Percentiles rank a stretch among this genome's conserved stretches.
Evolutionary conservation across 2,888 invertebrate genomes (phyloP).

Genomic region (Oscheius sp.): DNA sequence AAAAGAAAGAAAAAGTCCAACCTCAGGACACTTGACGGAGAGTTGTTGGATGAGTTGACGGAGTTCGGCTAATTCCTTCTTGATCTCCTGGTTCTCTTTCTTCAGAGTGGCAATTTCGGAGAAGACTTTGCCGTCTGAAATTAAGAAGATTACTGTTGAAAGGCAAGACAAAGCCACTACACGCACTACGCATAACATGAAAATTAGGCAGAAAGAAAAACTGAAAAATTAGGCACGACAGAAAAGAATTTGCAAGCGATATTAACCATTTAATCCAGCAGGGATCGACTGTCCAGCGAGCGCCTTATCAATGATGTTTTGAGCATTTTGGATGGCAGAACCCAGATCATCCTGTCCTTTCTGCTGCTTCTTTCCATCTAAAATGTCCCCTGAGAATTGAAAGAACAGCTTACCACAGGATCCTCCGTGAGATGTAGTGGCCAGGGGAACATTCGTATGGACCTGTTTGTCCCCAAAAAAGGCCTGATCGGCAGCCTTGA

Average conservation of each 20-base stretch:
- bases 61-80: slow-evolving; percentile 42
- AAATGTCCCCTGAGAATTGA: neutral
- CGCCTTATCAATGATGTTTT: slow-evolving; percentile 29
- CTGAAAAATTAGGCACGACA: neutral
- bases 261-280: slow-evolving; percentile 31
- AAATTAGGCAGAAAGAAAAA: neutral
- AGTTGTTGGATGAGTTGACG: slow-evolving; percentile 47
- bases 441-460: slow-evolving; percentile 40
- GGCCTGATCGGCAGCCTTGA: slow-evolving; percentile 52
- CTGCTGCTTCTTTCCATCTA: slow-evolving; percentile 8
- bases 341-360: slow-evolving; percentile 4
- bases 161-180: too few species aligned
- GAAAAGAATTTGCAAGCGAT: neutral
- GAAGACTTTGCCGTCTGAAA: slow-evolving; percentile 20
- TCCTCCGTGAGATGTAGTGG: slow-evolving; percentile 21
- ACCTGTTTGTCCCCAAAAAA: slow-evolving; percentile 54
- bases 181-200: neutral
- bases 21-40: slow-evolving; percentile 21
- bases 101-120: slow-evolving; percentile 39
- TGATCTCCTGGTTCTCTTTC: slow-evolving; percentile 44
- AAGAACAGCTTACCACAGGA: slow-evolving; percentile 2
- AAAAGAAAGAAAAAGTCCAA: neutral
- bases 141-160: too few species aligned
- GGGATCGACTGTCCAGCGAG: slow-evolving; percentile 20
- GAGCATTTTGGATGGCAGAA: slow-evolving; percentile 23